These are phyloP conservation scores for Drosophila vallismaia DNA, from an alignment of 2,888 invertebrate genomes.

Conservation along the genomic window DNA sequence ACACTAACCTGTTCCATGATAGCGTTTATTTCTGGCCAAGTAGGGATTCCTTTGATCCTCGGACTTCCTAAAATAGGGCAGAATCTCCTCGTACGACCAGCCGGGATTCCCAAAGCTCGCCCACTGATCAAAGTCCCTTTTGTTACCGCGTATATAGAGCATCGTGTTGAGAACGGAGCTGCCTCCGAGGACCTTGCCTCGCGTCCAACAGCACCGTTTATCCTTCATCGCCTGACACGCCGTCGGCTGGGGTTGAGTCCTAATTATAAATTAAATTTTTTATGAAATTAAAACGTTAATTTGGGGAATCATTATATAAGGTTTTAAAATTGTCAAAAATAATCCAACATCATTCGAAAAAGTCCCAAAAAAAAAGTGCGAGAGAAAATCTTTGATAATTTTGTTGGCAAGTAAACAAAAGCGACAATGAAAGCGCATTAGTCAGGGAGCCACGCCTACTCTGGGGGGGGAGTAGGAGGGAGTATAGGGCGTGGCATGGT, in stretches of 20 bases:
- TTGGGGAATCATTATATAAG: not conserved
- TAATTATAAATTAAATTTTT: constrained; percentile 74
- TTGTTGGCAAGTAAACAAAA: constrained; percentile 51
- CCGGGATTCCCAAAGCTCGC: constrained; percentile 92
- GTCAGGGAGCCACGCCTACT: constrained; percentile 8
- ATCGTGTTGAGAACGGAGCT: constrained; percentile 95
- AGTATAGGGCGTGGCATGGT: not conserved
- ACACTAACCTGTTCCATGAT: constrained; percentile 88
- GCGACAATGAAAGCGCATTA: constrained; percentile 65
- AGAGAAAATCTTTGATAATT: constrained; percentile 16
- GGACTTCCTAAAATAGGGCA: constrained; percentile 94
- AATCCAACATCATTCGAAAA: constrained; percentile 45
- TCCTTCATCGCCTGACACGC: constrained; percentile 95
- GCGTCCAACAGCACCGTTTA: constrained; percentile 93
- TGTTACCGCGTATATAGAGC: constrained; percentile 95
- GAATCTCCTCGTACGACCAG: constrained; percentile 93
- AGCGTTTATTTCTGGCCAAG: constrained; percentile 88
- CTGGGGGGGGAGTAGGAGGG: not conserved
- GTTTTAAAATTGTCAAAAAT: too few species aligned
- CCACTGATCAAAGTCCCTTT: constrained; percentile 94
- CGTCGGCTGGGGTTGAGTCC: constrained; percentile 92
- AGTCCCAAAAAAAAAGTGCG: not conserved
- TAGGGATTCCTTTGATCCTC: constrained; percentile 95
- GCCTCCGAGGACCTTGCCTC: constrained; percentile 95
- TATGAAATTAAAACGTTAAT: too few species aligned